Conservation (phyloP, 2,888 invertebrate genomes). For the Catocala fraxini region DNA sequence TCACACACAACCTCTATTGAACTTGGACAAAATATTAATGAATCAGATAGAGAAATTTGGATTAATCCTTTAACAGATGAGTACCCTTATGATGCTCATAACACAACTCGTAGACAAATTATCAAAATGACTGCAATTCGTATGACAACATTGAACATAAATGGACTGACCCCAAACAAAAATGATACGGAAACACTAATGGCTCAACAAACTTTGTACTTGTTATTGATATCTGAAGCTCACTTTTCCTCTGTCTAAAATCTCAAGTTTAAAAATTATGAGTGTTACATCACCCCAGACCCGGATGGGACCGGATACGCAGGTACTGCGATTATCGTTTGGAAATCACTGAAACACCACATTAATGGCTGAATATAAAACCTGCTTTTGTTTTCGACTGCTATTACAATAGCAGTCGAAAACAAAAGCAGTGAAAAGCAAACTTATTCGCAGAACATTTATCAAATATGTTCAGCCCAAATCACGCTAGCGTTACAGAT, state of each 20-base stretch:
- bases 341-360: conserved; percentile 22
- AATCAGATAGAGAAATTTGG: conserved; percentile 6
- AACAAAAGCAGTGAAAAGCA: conserved; percentile 1
- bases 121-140: too few relatives aligned
- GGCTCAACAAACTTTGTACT: conserved; percentile 17
- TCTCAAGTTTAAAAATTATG: background rate
- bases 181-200: background rate
- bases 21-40: too few relatives aligned
- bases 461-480: too few relatives aligned
- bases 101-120: too few relatives aligned
- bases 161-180: conserved; percentile 23
- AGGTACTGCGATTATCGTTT: conserved; percentile 28
- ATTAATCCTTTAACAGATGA: conserved; percentile 9
- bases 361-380: conserved; percentile 1
- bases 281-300: conserved; percentile 13
- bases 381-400: conserved; percentile 34
- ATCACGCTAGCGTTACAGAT: too few relatives aligned
- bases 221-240: conserved; percentile 33
- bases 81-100: too few relatives aligned
- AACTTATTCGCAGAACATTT: background rate
- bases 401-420: conserved; percentile 22
- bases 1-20: too few relatives aligned
- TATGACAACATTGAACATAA: conserved; percentile 32
- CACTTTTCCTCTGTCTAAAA: too few relatives aligned
- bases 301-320: conserved; percentile 36